Evolutionary conservation across 2,888 invertebrate genomes (phyloP).

Genomic region (Volucella inanis): DNA sequence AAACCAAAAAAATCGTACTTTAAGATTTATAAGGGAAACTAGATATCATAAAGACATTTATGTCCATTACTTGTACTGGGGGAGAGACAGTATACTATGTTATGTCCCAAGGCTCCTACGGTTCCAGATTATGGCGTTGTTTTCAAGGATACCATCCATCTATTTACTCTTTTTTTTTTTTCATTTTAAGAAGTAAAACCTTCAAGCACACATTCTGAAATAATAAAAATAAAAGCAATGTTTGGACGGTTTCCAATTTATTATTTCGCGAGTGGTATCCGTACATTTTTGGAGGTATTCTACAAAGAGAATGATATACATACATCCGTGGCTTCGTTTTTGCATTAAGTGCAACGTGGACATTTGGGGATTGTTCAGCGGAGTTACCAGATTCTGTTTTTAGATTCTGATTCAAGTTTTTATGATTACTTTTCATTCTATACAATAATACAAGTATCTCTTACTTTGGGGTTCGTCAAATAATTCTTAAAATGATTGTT

Average conservation of each 20-base stretch:
- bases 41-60: not conserved
- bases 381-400: too few relatives aligned
- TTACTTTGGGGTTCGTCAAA: too few relatives aligned
- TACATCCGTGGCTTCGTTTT: too few relatives aligned
- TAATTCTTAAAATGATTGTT: too few relatives aligned
- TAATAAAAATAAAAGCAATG: slow-evolving; percentile 9
- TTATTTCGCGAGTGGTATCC: slow-evolving; percentile 29
- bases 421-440: too few relatives aligned
- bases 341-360: too few relatives aligned
- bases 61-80: too few relatives aligned
- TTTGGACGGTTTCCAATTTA: slow-evolving; percentile 47
- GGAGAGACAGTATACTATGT: too few relatives aligned
- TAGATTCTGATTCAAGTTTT: too few relatives aligned
- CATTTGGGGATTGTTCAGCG: too few relatives aligned
- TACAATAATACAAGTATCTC: too few relatives aligned
- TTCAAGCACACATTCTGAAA: not conserved
- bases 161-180: not conserved
- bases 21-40: slow-evolving; percentile 2
- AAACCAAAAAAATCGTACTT: not conserved
- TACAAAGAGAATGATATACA: too few relatives aligned
- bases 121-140: slow-evolving; percentile 7
- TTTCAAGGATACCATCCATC: slow-evolving; percentile 1
- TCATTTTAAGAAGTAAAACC: slow-evolving; percentile 4
- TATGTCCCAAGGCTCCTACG: not conserved
- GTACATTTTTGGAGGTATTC: slow-evolving; percentile 4